Percentiles rank a stretch among this genome's conserved stretches.
Evolutionary conservation across 2,797 vertebrate genomes (phyloP).

Genomic region (Thamnophis elegans): DNA sequence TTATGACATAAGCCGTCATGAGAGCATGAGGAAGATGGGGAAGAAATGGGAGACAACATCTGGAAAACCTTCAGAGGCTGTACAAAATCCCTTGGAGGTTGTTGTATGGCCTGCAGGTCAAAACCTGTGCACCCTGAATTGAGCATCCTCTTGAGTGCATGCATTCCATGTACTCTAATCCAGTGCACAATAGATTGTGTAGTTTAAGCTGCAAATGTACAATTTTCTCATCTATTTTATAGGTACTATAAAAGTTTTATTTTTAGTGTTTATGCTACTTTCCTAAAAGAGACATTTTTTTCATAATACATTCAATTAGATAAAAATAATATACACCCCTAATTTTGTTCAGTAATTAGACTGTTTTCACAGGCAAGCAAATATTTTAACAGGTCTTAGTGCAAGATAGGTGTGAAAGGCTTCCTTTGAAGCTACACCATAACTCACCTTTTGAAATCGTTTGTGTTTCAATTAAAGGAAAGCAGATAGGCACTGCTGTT

Average conservation of each 20-base stretch:
- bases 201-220: neutral
- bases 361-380: neutral
- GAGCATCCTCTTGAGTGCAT: neutral
- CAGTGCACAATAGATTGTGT: neutral
- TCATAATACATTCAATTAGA: neutral
- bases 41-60: neutral
- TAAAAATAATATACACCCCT: neutral
- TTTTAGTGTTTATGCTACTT: neutral
- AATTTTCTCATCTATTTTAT: neutral
- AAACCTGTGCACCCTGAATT: neutral
- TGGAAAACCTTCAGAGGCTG: neutral
- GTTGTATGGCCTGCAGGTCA: neutral
- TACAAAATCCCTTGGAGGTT: neutral
- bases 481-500: neutral
- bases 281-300: neutral
- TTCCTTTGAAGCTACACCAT: neutral
- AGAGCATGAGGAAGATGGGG: neutral
- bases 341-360: neutral
- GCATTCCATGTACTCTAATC: neutral
- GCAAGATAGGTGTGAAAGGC: neutral
- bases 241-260: neutral
- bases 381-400: neutral
- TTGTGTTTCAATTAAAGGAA: neutral
- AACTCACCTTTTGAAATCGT: neutral
- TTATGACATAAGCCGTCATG: neutral